phyloP scores from a whole-genome alignment of 1,140 invertebrate species.

The Anastrepha ludens region DNA sequence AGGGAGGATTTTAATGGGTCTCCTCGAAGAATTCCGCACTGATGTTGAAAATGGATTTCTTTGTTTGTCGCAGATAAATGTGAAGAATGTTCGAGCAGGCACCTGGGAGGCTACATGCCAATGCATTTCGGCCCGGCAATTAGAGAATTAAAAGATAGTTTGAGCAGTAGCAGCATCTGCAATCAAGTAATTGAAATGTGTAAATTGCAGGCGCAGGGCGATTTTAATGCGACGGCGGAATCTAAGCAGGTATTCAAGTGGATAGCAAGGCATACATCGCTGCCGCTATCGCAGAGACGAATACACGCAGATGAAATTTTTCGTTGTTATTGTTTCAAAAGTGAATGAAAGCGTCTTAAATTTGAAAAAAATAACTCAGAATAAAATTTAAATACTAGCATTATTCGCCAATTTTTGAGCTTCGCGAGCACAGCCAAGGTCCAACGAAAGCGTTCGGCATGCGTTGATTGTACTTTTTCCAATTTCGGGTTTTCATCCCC shows the following conservation, averaged over 20 bases:
- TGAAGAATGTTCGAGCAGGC: slow-evolving; percentile 34
- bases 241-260: too few relatives aligned
- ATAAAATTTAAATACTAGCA: too few relatives aligned
- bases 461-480: neutral
- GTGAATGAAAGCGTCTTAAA: neutral
- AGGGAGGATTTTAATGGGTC: slow-evolving; percentile 33
- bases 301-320: neutral
- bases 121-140: slow-evolving; percentile 14
- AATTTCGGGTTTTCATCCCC: neutral
- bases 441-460: neutral
- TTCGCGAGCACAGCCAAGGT: too few relatives aligned
- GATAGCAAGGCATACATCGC: too few relatives aligned
- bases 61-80: slow-evolving; percentile 8
- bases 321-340: neutral
- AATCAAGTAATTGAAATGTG: slow-evolving; percentile 37
- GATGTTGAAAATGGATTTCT: neutral
- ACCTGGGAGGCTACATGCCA: neutral
- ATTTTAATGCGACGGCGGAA: too few relatives aligned
- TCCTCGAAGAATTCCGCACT: neutral
- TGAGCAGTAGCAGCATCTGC: neutral
- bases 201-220: neutral
- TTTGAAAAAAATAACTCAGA: too few relatives aligned
- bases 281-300: too few relatives aligned
- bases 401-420: too few relatives aligned
- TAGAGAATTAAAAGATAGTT: slow-evolving; percentile 43